These are phyloP conservation scores for Drosophila picticornis DNA, from an alignment of 2,888 invertebrate genomes.

Conservation along the genomic window DNA sequence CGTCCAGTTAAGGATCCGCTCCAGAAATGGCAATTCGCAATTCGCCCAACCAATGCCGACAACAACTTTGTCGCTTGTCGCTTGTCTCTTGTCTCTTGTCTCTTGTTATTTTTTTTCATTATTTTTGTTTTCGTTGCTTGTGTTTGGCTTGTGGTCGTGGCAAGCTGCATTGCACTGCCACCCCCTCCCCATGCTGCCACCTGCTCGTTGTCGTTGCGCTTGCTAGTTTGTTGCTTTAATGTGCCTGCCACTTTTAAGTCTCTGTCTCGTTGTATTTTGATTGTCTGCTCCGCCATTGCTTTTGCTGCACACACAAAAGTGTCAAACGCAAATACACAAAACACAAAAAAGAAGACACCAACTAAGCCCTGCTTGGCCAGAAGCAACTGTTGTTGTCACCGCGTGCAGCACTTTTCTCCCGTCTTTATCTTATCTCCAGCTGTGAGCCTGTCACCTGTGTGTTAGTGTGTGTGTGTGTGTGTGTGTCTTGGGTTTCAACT, in stretches of 20 bases:
- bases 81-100: constrained; percentile 57
- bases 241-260: constrained; percentile 61
- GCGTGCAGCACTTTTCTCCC: background rate
- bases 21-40: constrained; percentile 35
- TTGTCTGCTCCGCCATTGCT: constrained; percentile 39
- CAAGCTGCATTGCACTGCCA: background rate
- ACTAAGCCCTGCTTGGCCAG: constrained; percentile 9
- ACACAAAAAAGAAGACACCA: constrained; percentile 2
- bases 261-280: constrained; percentile 65
- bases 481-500: background rate
- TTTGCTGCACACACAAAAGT: constrained; percentile 39
- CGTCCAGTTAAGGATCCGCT: constrained; percentile 18
- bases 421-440: constrained; percentile 13
- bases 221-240: constrained; percentile 58
- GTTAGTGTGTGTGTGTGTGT: constrained; percentile 18
- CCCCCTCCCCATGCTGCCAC: background rate
- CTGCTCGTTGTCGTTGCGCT: constrained; percentile 28
- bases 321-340: constrained; percentile 62
- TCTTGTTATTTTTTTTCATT: constrained; percentile 64
- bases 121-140: constrained; percentile 56
- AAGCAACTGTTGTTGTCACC: constrained; percentile 17
- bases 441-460: constrained; percentile 44
- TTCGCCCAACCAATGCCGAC: constrained; percentile 4
- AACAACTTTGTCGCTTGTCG: constrained; percentile 66
- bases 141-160: constrained; percentile 60